Evolutionary conservation across 2,113 vertebrate species (phyloP), one percentile per base, ranked within the genome.

Genomic region (Microcebus ravelobensis): DNA sequence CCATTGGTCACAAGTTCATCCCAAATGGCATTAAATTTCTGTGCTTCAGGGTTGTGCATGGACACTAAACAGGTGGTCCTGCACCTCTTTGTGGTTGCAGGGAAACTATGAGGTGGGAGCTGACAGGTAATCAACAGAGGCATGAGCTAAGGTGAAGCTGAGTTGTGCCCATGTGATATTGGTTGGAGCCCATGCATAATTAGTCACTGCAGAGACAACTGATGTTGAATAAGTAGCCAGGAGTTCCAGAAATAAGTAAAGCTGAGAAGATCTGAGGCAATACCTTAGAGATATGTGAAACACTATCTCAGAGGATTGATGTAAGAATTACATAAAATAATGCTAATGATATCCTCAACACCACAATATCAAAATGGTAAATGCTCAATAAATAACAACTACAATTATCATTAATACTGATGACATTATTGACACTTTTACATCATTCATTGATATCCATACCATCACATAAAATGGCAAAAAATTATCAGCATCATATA

Each of bases 81-180:
- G 14, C 1, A 25, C 10, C 17, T 52, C 29, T 52, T 13, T 76
- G 61, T 50, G 18, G 25, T 34, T 25, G 45, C 3, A 15, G 27
- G 76, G 23, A 63, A 91, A 36, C 5, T 77, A 12, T 36, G 12
- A 20, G n/a, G 14, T 2, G 8, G 23, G 13, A 52, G 9, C 42
- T 29, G 23, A 68, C n/a, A 31, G 34, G 20, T 50, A 3, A 55
- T 2, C 9, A 71, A 23, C n/a, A 42, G 1, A 17, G 4, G 8
- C 8, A 13, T 12, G 36, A 59, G 12, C 6, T 50, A n/a, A n/a
- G 8, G n/a, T 14, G 36, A 63, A 4, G 0, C 0, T 63, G 45
- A 57, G 18, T 8, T 45, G 18, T 13, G 6, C 39, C 42, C 67
- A 39, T 12, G 12, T 6, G 39, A n/a, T 10, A 1, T 9, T 61